These are phyloP conservation scores for Blastomussa wellsi DNA, from an alignment of 92 coral and sea anemone species.

Conservation along the genomic window DNA sequence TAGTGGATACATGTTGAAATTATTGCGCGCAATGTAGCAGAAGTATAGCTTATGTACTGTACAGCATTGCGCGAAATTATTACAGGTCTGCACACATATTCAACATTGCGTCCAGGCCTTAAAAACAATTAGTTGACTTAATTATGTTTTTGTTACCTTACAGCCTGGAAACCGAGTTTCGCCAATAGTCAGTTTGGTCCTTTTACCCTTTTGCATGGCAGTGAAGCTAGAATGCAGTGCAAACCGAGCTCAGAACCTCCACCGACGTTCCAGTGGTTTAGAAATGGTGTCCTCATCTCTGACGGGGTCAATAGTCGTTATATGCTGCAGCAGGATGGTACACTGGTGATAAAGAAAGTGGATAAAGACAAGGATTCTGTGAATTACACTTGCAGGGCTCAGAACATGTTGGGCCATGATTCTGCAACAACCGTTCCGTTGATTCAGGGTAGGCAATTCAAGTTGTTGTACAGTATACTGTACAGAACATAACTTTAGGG, in stretches of 20 bases:
- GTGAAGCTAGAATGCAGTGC: conserved; percentile 18
- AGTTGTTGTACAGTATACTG: too few species aligned
- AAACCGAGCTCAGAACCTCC: conserved; percentile 34
- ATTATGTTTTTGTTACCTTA: neutral
- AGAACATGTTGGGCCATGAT: conserved; percentile 15
- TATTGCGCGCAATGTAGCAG: neutral
- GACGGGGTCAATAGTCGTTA: conserved; percentile 15
- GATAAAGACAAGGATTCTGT: conserved; percentile 23
- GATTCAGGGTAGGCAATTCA: conserved; percentile 12
- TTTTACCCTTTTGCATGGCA: conserved; percentile 13
- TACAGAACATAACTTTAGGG: too few species aligned
- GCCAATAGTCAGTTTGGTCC: conserved; percentile 19
- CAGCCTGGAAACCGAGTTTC: conserved; percentile 39
- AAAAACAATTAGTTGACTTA: neutral
- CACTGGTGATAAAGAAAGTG: conserved; percentile 25
- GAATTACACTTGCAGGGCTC: conserved; percentile 34
- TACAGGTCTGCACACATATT: neutral
- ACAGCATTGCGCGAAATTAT: neutral
- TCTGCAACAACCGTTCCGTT: conserved; percentile 7
- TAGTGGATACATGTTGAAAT: too few species aligned
- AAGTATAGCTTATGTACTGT: neutral
- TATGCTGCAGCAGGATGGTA: neutral
- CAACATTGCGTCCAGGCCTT: neutral
- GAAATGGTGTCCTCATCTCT: conserved; percentile 12
- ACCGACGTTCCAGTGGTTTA: conserved; percentile 30